Percentiles rank a stretch among this genome's conserved stretches.
Evolutionary conservation across 2,888 invertebrate genomes (phyloP).

Genomic region (Drosophila picticornis): DNA sequence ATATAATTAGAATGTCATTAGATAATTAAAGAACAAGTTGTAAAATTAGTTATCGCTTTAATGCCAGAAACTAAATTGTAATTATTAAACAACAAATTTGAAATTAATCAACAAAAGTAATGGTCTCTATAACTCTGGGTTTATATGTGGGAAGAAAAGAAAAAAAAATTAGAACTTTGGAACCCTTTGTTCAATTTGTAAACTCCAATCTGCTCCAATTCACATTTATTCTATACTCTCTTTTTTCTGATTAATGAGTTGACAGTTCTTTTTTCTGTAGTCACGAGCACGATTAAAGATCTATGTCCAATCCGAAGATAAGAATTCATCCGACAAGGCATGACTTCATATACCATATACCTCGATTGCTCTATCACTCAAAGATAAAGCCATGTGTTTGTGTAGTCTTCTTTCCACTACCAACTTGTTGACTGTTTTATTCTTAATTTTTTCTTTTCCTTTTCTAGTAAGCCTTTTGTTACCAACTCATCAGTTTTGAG

Average conservation of each 20-base stretch:
- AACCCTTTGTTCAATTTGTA: conserved; percentile 3
- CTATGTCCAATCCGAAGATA: conserved; percentile 53
- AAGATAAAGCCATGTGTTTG: conserved; percentile 44
- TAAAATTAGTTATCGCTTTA: not conserved
- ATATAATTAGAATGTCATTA: not conserved
- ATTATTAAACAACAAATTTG: not conserved
- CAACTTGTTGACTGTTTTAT: conserved; percentile 34
- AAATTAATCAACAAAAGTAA: not conserved
- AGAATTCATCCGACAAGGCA: conserved; percentile 44
- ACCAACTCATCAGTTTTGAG: conserved; percentile 19
- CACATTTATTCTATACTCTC: not conserved
- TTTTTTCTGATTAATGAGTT: conserved; percentile 34
- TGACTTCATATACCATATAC: conserved; percentile 39
- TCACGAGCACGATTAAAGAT: conserved; percentile 52
- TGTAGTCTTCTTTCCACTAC: conserved; percentile 8
- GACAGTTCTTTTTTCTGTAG: conserved; percentile 17
- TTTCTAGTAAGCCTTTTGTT: conserved; percentile 13
- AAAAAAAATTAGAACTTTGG: too few relatives aligned
- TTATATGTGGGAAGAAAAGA: not conserved
- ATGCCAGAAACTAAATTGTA: not conserved
- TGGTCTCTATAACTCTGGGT: not conserved
- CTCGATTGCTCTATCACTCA: conserved; percentile 48
- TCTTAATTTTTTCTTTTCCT: not conserved
- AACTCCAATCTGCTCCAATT: conserved; percentile 6
- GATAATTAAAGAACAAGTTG: not conserved